Evolutionary conservation across 2,113 vertebrate species (phyloP).

Genomic region (Bos indicus): DNA sequence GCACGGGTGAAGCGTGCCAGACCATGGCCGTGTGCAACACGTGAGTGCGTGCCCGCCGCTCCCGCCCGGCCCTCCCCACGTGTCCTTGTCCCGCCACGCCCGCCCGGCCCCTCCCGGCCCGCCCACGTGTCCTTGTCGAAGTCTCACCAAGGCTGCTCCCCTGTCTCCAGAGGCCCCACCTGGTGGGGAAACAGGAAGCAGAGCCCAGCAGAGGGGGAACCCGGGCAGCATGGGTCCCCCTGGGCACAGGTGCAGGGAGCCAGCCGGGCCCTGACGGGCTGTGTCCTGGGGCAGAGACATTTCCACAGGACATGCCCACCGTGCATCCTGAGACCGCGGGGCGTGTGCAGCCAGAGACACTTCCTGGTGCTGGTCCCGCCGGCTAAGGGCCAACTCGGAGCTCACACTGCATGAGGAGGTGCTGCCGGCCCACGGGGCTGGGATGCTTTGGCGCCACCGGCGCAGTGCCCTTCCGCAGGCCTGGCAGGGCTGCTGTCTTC

Average conservation of each 20-base stretch:
- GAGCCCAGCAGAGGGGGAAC: not conserved
- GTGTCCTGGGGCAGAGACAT: not conserved
- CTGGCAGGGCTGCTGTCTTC: not conserved
- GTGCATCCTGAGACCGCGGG: not conserved
- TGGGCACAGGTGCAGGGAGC: not conserved
- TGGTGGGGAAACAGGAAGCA: not conserved
- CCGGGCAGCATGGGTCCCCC: accelerated
- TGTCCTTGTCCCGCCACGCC: too few relatives aligned
- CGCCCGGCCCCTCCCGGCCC: not conserved
- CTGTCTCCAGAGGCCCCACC: not conserved
- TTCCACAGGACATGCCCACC: accelerated
- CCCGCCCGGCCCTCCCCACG: not conserved
- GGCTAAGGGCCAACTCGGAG: accelerated
- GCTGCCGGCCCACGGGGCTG: accelerated
- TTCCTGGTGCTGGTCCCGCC: accelerated
- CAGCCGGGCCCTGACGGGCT: not conserved
- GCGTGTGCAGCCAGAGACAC: accelerated
- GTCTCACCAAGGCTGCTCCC: not conserved
- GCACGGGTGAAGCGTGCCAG: constrained; percentile 97
- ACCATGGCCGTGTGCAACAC: constrained; percentile 98
- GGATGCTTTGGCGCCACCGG: accelerated
- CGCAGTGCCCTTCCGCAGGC: accelerated
- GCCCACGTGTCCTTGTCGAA: accelerated
- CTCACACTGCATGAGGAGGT: not conserved
- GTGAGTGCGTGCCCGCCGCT: constrained; percentile 82